These are phyloP conservation scores for Gracilinanus agilis DNA, from an alignment of 2,113 vertebrate species.

Conservation along the genomic window DNA sequence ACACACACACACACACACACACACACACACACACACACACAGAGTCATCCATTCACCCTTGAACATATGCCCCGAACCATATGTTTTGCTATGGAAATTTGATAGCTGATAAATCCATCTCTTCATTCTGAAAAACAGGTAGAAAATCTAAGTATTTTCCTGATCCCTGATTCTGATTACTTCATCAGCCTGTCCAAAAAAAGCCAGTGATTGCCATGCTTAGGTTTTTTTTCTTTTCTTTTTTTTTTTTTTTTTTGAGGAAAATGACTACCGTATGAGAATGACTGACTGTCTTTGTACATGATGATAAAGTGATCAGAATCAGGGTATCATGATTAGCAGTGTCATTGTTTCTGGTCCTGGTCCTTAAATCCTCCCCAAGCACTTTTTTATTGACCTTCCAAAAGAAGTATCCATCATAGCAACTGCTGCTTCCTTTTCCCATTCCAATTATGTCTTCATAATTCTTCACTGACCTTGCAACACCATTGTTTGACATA, in stretches of 20 bases:
- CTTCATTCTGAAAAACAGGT: slow-evolving; percentile 22
- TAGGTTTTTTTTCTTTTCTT: not conserved
- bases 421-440: not conserved
- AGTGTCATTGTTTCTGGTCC: not conserved
- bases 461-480: not conserved
- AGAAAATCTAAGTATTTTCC: not conserved
- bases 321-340: not conserved
- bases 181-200: not conserved
- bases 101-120: not conserved
- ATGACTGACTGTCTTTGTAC: not conserved
- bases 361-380: not conserved
- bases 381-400: not conserved
- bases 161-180: not conserved
- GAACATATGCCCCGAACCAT: too few species aligned
- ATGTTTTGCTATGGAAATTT: not conserved
- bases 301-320: not conserved
- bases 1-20: not conserved
- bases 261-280: not conserved
- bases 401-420: not conserved
- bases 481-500: not conserved
- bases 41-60: not conserved
- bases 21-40: not conserved
- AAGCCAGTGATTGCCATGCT: not conserved
- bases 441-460: not conserved
- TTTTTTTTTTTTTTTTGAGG: not conserved